Evolutionary conservation across 1,140 invertebrate genomes (phyloP).

Genomic region (Agraylea sexmaculata): DNA sequence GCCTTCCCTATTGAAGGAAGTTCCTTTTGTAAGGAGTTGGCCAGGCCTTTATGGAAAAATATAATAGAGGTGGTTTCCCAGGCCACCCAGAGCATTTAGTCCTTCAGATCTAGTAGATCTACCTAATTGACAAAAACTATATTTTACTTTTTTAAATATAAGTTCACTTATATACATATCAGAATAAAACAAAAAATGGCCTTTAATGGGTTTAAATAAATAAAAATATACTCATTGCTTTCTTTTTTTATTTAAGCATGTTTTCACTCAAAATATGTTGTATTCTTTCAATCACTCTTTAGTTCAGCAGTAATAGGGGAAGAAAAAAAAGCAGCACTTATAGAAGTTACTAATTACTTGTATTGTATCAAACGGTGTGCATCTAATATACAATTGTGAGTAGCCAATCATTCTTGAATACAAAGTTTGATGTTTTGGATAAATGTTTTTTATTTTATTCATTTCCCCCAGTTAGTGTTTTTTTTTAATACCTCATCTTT

Average conservation of each 20-base stretch:
- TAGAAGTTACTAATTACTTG: constrained; percentile 19
- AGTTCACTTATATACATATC: no score
- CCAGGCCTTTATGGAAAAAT: no score
- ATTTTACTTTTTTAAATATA: no score
- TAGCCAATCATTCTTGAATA: constrained; percentile 10
- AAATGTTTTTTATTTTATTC: no score
- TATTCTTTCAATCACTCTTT: background rate
- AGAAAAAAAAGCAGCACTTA: constrained; percentile 20
- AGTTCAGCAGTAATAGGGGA: constrained; percentile 15
- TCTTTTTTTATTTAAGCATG: background rate
- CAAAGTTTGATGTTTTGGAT: background rate
- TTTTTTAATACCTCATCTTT: background rate
- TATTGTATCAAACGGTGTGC: background rate
- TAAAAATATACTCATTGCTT: background rate
- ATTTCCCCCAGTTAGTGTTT: constrained; percentile 1
- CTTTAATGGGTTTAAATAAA: background rate
- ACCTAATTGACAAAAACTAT: no score
- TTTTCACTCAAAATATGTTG: no score
- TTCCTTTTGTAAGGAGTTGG: no score
- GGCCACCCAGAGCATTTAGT: no score
- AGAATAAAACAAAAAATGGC: no score
- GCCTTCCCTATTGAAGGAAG: no score
- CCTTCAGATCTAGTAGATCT: no score
- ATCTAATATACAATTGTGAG: constrained; percentile 2
- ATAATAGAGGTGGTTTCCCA: no score